These are phyloP conservation scores for Diaphora mendica DNA, from an alignment of 2,888 invertebrate species.

Conservation along the genomic window DNA sequence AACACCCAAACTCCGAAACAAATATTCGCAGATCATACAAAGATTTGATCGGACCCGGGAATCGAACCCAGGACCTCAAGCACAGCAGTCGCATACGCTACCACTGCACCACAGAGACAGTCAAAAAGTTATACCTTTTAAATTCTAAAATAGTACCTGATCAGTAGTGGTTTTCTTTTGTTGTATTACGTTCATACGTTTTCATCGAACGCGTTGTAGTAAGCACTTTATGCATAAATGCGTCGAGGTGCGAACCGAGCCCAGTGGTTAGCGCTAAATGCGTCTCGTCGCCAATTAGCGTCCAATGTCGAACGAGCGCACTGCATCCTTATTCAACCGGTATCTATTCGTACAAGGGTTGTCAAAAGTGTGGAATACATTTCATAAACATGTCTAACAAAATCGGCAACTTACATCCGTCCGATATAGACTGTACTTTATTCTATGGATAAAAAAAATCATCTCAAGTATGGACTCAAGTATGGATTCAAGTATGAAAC, in stretches of 20 bases:
- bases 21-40: no score
- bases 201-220: constrained; percentile 33
- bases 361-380: not conserved
- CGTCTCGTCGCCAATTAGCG: constrained; percentile 51
- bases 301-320: constrained; percentile 25
- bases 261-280: constrained; percentile 51
- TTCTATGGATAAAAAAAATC: not conserved
- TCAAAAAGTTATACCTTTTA: no score
- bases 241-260: constrained; percentile 53
- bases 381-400: not conserved
- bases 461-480: not conserved
- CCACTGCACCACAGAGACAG: no score
- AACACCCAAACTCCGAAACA: no score
- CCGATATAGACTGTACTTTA: not conserved
- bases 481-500: no score
- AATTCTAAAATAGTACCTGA: not conserved
- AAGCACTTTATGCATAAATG: constrained; percentile 38
- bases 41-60: no score
- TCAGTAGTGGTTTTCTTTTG: not conserved
- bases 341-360: constrained; percentile 12
- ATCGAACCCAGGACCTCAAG: no score
- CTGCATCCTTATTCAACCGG: constrained; percentile 29
- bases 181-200: constrained; percentile 14
- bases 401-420: not conserved
- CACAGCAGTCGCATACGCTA: no score